phyloP scores from a whole-genome alignment of 2,113 vertebrate species.

The Mirounga angustirostris region DNA sequence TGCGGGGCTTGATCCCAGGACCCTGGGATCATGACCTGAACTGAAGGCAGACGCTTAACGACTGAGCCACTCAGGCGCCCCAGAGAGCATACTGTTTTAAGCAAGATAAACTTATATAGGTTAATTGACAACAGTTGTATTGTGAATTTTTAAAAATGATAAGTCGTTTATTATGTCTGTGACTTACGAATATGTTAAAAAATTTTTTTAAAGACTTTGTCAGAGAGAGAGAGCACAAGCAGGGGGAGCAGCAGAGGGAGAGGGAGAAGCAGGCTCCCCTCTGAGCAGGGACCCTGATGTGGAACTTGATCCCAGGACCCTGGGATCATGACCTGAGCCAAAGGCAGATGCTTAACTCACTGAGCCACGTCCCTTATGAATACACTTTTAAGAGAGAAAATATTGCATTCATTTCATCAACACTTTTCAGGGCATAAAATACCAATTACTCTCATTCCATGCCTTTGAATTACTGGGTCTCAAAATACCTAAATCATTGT shows the following conservation, averaged over 20 bases:
- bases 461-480: not conserved
- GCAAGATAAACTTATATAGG: not conserved
- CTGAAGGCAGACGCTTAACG: too few relatives aligned
- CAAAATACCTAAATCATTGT: not conserved
- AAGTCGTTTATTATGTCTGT: not conserved
- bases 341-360: too few relatives aligned
- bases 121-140: not conserved
- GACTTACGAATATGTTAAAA: not conserved
- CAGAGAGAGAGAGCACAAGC: too few relatives aligned
- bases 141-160: conserved; percentile 58
- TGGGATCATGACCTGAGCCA: too few relatives aligned
- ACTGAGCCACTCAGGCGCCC: too few relatives aligned
- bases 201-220: too few relatives aligned
- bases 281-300: too few relatives aligned
- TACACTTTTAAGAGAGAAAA: conserved; percentile 22
- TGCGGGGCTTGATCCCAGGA: too few relatives aligned
- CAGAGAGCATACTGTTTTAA: not conserved
- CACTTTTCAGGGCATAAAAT: not conserved
- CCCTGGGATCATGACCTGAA: too few relatives aligned
- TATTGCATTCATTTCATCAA: not conserved
- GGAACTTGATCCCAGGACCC: too few relatives aligned
- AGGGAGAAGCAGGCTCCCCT: too few relatives aligned
- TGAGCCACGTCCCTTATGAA: not conserved
- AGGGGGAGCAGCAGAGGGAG: too few relatives aligned
- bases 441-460: not conserved